Evolutionary conservation across 1,140 invertebrate genomes (phyloP).

Genomic region (Drosophila trapezifrons): DNA sequence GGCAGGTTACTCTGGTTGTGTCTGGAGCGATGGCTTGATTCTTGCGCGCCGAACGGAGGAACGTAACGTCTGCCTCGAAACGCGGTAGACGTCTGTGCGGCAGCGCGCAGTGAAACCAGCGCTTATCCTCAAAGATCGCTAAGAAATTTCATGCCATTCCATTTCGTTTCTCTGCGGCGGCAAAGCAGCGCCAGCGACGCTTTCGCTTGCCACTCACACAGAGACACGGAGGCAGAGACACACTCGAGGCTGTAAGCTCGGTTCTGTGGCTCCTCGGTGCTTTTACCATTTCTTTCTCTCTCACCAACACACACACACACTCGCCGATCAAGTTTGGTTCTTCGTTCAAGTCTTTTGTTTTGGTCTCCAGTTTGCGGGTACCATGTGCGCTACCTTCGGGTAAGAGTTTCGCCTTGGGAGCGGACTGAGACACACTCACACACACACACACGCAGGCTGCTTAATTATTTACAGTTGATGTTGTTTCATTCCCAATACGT

Average conservation of each 20-base stretch:
- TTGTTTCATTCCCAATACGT: slow-evolving; percentile 66
- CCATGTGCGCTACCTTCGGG: slow-evolving; percentile 64
- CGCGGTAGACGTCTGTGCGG: slow-evolving; percentile 81
- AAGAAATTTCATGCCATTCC: slow-evolving; percentile 82
- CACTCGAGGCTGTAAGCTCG: slow-evolving; percentile 21
- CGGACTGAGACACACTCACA: slow-evolving; percentile 25
- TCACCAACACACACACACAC: slow-evolving; percentile 24
- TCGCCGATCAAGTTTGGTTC: slow-evolving; percentile 68
- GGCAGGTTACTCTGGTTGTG: slow-evolving; percentile 20
- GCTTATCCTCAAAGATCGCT: slow-evolving; percentile 82
- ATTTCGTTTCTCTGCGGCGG: slow-evolving; percentile 66
- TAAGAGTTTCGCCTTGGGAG: slow-evolving; percentile 76
- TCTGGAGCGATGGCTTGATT: slow-evolving; percentile 32
- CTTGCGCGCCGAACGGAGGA: slow-evolving; percentile 75
- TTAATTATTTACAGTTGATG: slow-evolving; percentile 75
- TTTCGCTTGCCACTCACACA: slow-evolving; percentile 68
- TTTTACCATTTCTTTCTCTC: slow-evolving; percentile 77
- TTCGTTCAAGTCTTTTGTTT: slow-evolving; percentile 82
- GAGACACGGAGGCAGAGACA: slow-evolving; percentile 11
- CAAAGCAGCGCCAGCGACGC: slow-evolving; percentile 52
- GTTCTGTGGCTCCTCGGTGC: slow-evolving; percentile 46
- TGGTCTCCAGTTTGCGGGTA: slow-evolving; percentile 63
- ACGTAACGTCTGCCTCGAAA: slow-evolving; percentile 81
- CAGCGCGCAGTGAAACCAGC: slow-evolving; percentile 78
- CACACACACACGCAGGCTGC: slow-evolving; percentile 6